Conservation (phyloP, 2,888 invertebrate genomes). For the Troilus luridus region DNA sequence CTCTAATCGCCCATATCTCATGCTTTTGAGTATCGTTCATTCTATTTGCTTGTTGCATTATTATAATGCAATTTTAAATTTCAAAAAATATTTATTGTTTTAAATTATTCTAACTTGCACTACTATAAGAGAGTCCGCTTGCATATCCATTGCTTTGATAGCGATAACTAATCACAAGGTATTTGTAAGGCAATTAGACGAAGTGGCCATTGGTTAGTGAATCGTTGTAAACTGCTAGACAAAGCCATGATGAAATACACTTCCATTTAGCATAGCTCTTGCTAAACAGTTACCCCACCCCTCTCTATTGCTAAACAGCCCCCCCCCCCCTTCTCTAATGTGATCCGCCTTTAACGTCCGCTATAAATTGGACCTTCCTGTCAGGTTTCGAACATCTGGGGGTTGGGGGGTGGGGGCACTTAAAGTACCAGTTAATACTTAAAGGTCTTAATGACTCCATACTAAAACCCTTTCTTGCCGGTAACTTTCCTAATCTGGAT, state of each 20-base stretch:
- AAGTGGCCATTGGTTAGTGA: neutral
- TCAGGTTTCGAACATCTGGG: neutral
- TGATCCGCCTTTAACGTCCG: neutral
- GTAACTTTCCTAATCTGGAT: constrained; percentile 22
- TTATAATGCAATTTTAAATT: too few species aligned
- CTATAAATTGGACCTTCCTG: constrained; percentile 6
- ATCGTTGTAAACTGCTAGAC: neutral
- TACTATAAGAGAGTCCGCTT: neutral
- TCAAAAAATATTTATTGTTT: too few species aligned
- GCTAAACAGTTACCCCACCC: neutral
- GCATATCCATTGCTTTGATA: neutral
- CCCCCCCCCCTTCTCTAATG: neutral
- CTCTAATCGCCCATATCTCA: too few species aligned
- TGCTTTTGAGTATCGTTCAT: too few species aligned
- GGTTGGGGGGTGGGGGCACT: neutral
- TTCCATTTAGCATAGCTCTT: neutral
- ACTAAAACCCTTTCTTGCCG: neutral
- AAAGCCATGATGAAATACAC: constrained; percentile 6
- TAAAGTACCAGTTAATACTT: constrained; percentile 3
- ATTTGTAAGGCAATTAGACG: neutral
- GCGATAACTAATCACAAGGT: neutral
- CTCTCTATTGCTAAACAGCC: neutral
- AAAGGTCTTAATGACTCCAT: neutral
- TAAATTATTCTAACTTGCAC: neutral
- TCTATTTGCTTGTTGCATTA: too few species aligned